Evolutionary conservation across 2,797 vertebrate species (phyloP).

Genomic region (Megaceryle alcyon): DNA sequence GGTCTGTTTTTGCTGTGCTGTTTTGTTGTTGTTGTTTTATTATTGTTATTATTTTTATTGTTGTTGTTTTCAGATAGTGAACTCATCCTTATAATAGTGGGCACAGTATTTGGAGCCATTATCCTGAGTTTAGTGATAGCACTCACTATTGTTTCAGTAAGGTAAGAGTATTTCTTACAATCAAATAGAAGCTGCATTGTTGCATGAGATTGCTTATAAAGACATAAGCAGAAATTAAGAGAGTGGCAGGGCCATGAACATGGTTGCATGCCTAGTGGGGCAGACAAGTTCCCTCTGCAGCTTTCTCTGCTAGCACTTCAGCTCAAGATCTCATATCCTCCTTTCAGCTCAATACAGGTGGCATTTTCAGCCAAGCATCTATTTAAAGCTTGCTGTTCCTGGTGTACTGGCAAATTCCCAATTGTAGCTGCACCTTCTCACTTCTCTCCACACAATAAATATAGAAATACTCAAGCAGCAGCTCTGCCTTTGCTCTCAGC

Average conservation of each 20-base stretch:
- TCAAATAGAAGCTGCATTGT: background rate
- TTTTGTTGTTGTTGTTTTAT: no score
- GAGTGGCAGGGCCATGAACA: background rate
- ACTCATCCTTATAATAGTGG: conserved; percentile 76
- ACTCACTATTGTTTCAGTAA: background rate
- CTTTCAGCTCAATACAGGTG: background rate
- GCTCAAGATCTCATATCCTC: background rate
- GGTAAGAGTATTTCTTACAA: conserved; percentile 55
- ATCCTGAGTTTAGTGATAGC: conserved; percentile 58
- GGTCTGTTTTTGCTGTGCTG: background rate
- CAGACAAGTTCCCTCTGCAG: background rate
- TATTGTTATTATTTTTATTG: no score
- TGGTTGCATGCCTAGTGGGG: background rate
- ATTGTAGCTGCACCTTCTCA: background rate
- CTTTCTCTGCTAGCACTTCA: background rate
- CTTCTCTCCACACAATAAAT: background rate
- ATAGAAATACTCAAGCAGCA: background rate
- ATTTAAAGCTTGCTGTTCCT: background rate
- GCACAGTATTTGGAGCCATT: conserved; percentile 34
- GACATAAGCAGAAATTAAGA: background rate
- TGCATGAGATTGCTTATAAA: background rate
- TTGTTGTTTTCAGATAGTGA: conserved; percentile 56
- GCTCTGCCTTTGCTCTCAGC: background rate
- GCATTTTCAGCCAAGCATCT: background rate
- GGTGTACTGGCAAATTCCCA: background rate